Conservation (phyloP, 2,113 vertebrate species). For the Chaenocephalus aceratus region DNA sequence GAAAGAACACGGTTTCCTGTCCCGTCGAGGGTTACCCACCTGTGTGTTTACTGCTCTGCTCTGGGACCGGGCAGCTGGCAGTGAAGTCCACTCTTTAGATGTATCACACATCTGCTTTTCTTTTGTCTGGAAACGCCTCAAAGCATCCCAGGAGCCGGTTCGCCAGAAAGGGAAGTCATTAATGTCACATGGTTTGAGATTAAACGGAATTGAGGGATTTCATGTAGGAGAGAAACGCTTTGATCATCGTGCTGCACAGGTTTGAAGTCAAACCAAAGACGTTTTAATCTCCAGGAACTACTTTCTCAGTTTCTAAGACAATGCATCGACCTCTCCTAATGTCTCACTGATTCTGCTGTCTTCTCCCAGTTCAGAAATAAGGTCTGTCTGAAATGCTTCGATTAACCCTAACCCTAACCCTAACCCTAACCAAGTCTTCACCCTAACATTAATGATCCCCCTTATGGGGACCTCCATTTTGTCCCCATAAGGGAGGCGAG, state of each 20-base stretch:
- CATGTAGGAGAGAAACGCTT: not conserved
- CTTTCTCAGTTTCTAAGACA: conserved; percentile 11
- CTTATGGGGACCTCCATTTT: too few relatives aligned
- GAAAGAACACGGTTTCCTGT: conserved; percentile 68
- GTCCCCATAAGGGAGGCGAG: too few relatives aligned
- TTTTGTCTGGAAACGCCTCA: conserved; percentile 25
- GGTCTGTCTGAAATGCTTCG: too few relatives aligned
- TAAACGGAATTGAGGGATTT: conserved; percentile 5
- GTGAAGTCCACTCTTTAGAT: conserved; percentile 41
- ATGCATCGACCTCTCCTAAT: conserved; percentile 42
- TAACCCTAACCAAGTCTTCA: too few relatives aligned
- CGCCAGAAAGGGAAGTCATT: conserved; percentile 31
- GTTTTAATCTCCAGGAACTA: conserved; percentile 43
- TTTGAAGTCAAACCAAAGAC: conserved; percentile 2
- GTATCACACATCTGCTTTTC: conserved; percentile 49
- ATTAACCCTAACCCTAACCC: too few relatives aligned
- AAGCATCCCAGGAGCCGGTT: conserved; percentile 37
- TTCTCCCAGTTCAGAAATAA: conserved; percentile 59
- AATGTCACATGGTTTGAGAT: conserved; percentile 27
- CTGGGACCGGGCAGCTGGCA: conserved; percentile 57
- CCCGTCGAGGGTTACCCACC: conserved; percentile 60
- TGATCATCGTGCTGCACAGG: not conserved
- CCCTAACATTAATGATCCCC: too few relatives aligned
- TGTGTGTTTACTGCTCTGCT: conserved; percentile 72
- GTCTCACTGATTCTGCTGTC: conserved; percentile 51